Evolutionary conservation across 2,888 invertebrate genomes (phyloP).

Genomic region (Agrilus cyanescens): DNA sequence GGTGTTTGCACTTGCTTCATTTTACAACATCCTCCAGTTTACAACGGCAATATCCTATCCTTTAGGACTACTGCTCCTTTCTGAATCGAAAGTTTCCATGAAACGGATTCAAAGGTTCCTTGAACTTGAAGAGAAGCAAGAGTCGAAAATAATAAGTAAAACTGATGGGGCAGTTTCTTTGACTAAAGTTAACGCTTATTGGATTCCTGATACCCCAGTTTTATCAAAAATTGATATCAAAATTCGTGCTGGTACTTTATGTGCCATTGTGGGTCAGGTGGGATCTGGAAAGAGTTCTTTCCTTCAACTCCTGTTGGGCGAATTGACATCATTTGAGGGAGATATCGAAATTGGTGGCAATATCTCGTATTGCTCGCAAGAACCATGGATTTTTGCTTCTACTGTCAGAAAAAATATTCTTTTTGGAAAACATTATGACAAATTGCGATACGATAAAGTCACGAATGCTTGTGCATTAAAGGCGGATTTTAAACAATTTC

Average conservation of each 20-base stretch:
- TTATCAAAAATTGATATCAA: slow-evolving; percentile 33
- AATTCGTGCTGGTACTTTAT: slow-evolving; percentile 38
- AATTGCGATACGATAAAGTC: slow-evolving; percentile 36
- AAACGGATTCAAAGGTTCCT: slow-evolving; percentile 45
- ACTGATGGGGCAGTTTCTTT: slow-evolving; percentile 14
- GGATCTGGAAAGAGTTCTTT: slow-evolving; percentile 64
- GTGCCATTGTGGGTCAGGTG: slow-evolving; percentile 82
- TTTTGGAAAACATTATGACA: slow-evolving; percentile 44
- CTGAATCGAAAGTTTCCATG: slow-evolving; percentile 45
- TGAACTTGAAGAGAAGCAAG: slow-evolving; percentile 40
- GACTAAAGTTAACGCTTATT: slow-evolving; percentile 19
- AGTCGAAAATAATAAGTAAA: slow-evolving; percentile 7
- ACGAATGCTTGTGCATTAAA: slow-evolving; percentile 46
- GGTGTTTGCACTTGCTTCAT: slow-evolving; percentile 34
- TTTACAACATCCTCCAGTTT: slow-evolving; percentile 37
- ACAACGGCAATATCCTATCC: slow-evolving; percentile 50
- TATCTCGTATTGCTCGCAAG: slow-evolving; percentile 49
- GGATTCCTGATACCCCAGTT: slow-evolving; percentile 15
- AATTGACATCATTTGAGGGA: slow-evolving; percentile 41
- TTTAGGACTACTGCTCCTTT: slow-evolving; percentile 42
- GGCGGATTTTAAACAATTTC: slow-evolving; percentile 50
- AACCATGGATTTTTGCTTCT: slow-evolving; percentile 49
- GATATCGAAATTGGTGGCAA: slow-evolving; percentile 38
- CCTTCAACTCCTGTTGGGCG: slow-evolving; percentile 45
- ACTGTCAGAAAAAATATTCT: slow-evolving; percentile 54